Evolutionary conservation across 1,140 invertebrate species (phyloP).

Genomic region (Drosophila bocki): DNA sequence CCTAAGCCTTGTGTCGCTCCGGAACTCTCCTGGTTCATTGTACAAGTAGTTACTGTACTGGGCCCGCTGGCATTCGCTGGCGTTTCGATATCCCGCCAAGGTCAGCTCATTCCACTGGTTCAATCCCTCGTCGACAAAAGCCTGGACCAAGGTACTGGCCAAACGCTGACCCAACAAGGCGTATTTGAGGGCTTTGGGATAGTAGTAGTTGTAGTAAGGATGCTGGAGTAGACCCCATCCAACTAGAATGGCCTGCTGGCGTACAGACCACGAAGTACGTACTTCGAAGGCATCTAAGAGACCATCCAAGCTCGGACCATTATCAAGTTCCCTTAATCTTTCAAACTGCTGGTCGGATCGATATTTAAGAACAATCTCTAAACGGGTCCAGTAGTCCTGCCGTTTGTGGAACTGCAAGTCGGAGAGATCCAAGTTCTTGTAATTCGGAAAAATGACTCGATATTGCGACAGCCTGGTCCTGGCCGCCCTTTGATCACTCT

Average conservation of each 20-base stretch:
- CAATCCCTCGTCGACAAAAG: conserved; percentile 98
- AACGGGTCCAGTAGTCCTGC: conserved; percentile 61
- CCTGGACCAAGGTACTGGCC: conserved; percentile 96
- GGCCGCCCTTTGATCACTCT: conserved; percentile 58
- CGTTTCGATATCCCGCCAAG: conserved; percentile 93
- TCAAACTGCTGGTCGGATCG: conserved; percentile 54
- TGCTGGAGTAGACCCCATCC: conserved; percentile 96
- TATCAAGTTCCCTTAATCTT: conserved; percentile 45
- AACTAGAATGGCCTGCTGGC: conserved; percentile 95
- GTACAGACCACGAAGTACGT: conserved; percentile 86
- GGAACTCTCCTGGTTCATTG: conserved; percentile 85
- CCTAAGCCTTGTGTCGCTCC: conserved; percentile 88
- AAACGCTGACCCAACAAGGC: conserved; percentile 97
- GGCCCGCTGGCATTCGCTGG: conserved; percentile 95
- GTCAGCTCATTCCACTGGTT: conserved; percentile 98
- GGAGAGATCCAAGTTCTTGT: conserved; percentile 58
- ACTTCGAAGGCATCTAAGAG: conserved; percentile 59
- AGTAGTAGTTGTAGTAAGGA: conserved; percentile 95
- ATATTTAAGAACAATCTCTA: conserved; percentile 50
- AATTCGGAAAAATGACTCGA: conserved; percentile 36
- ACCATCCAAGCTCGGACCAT: not conserved
- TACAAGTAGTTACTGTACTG: conserved; percentile 90
- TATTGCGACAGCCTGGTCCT: conserved; percentile 42
- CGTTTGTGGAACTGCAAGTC: conserved; percentile 56
- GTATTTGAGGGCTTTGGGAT: conserved; percentile 96